Evolutionary conservation across 2,888 invertebrate genomes (phyloP), one percentile per base, ranked within the genome.

Genomic region (Melanostoma mellinum): DNA sequence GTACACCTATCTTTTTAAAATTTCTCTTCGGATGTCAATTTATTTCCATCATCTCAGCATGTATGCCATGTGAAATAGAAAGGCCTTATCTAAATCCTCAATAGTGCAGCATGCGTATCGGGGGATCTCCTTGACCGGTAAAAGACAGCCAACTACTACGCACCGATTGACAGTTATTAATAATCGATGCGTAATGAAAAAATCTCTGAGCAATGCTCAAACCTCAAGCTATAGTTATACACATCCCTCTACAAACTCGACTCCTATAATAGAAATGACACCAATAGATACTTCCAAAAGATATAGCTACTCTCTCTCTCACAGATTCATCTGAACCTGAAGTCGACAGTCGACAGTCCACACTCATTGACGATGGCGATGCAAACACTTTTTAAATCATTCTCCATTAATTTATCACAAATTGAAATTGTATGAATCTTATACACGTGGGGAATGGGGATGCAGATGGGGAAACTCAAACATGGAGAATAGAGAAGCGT

Each of bases 21-120:
- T 76, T 76, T 76, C 81, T 82, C 61, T 56, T 75, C 65, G 20
- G 20, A 48, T 55, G 75, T 71, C 80, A 74, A 78, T 84, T 84
- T 73, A 78, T 78, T 77, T 78, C 56, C 73, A 77, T 78, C 73
- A 77, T 78, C 82, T 78, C 82, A 84, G 78, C 82, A 84, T 84
- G 82, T 61, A 60, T 78, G 74, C 74, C 69, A 78, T 61, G 53
- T 68, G 60, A 46, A 69, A 78, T 53, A 74, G 69, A 78, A 78
- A 78, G 52, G 73, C 74, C 60, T 74, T 84, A 84, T 84, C 82
- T 78, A 65, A 78, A 84, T 84, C 82, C 82, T 58, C 61, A 68
- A 77, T 73, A 82, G 72, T 61, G 77, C 69, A 52, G 80, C 65
- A 60, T 63, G 63, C 63, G 63, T 71, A 80, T 76, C 67, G 38